phyloP scores from a whole-genome alignment of 2,888 invertebrate genomes.

The Morpho achilles region DNA sequence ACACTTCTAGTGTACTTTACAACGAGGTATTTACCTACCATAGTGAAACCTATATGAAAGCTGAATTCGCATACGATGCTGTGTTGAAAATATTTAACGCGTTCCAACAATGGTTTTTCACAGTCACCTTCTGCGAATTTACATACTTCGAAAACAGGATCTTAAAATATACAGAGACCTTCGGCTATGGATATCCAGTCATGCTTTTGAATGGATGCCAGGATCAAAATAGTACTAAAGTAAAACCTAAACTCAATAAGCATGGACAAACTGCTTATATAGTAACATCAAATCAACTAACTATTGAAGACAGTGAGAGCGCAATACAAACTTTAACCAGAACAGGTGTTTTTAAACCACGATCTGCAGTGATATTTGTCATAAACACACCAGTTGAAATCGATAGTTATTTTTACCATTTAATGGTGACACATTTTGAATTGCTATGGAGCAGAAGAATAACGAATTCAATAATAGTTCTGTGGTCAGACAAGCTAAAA shows the following conservation, averaged over 20 bases:
- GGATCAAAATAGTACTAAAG: conserved; percentile 42
- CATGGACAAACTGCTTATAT: conserved; percentile 65
- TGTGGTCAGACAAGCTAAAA: conserved; percentile 51
- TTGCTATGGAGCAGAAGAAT: conserved; percentile 74
- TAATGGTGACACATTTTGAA: conserved; percentile 66
- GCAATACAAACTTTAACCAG: conserved; percentile 51
- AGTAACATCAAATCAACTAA: conserved; percentile 53
- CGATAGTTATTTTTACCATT: conserved; percentile 54
- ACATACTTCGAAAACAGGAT: conserved; percentile 70
- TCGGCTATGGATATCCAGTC: conserved; percentile 59
- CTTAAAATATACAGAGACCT: conserved; percentile 61
- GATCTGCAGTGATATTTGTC: conserved; percentile 63
- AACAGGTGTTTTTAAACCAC: conserved; percentile 66
- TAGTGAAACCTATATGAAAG: conserved; percentile 45
- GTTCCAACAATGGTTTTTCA: conserved; percentile 67
- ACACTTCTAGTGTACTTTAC: conserved; percentile 38
- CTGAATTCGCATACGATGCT: conserved; percentile 53
- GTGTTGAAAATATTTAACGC: conserved; percentile 61
- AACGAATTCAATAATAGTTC: conserved; percentile 66
- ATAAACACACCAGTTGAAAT: conserved; percentile 48
- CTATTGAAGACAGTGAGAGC: conserved; percentile 51
- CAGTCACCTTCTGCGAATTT: conserved; percentile 67
- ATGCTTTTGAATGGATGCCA: conserved; percentile 64
- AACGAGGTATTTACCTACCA: conserved; percentile 54
- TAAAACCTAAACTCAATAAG: conserved; percentile 58